These are phyloP conservation scores for Villa cingulata DNA, from an alignment of 2,888 invertebrate species.

Conservation along the genomic window DNA sequence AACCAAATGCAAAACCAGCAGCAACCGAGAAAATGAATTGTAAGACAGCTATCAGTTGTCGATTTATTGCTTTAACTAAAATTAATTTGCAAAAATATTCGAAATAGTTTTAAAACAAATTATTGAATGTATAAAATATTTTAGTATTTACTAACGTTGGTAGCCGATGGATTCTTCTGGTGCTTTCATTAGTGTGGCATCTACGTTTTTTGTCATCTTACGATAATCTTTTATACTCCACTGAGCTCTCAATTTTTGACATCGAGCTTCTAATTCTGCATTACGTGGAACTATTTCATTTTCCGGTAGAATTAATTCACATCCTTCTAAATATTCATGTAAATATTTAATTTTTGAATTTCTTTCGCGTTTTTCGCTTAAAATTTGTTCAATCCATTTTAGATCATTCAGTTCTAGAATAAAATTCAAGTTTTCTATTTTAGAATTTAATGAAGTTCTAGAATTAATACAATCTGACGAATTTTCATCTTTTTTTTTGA, in stretches of 20 bases:
- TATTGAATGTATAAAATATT: no score
- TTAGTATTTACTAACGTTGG: conserved; percentile 69
- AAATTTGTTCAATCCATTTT: conserved; percentile 43
- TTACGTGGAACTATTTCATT: conserved; percentile 58
- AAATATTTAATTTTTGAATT: conserved; percentile 43
- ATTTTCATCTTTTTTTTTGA: background rate
- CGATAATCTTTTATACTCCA: conserved; percentile 70
- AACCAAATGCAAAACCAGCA: conserved; percentile 93
- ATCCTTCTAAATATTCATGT: conserved; percentile 54
- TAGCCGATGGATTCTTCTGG: conserved; percentile 72
- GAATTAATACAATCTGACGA: background rate
- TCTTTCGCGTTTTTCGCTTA: conserved; percentile 10
- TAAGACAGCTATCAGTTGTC: conserved; percentile 76
- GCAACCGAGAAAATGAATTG: conserved; percentile 90
- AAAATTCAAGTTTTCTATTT: background rate
- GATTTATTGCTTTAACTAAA: conserved; percentile 71
- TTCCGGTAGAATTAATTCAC: conserved; percentile 54
- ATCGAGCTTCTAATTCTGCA: conserved; percentile 70
- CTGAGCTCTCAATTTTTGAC: conserved; percentile 59
- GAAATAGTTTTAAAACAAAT: conserved; percentile 4
- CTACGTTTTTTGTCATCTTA: conserved; percentile 78
- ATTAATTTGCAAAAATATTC: conserved; percentile 24
- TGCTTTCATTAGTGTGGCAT: conserved; percentile 47
- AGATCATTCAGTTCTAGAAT: conserved; percentile 36
- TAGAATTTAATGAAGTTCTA: no score